Conservation (phyloP, 2,113 vertebrate genomes). For the Vulpes vulpes region DNA sequence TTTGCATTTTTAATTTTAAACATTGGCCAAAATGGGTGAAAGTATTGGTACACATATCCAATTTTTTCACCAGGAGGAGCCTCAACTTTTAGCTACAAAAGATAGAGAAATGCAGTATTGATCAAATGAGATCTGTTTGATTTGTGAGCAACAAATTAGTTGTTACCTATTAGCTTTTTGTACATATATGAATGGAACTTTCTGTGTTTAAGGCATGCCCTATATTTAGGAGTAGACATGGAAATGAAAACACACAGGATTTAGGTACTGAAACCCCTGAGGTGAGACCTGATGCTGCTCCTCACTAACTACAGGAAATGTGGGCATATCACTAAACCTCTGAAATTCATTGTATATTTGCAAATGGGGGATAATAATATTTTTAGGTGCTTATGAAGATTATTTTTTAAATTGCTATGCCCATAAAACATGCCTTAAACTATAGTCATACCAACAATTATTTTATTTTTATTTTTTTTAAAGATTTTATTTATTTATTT, state of each 20-base stretch:
- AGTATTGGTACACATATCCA: slow-evolving; percentile 89
- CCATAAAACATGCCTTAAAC: background rate
- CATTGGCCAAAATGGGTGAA: slow-evolving; percentile 89
- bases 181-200: background rate
- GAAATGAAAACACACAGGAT: background rate
- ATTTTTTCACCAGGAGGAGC: slow-evolving; percentile 90
- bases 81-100: slow-evolving; percentile 89
- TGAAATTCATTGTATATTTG: background rate
- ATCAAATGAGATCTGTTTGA: background rate
- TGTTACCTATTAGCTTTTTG: background rate
- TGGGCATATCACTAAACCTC: background rate
- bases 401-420: background rate
- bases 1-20: slow-evolving; percentile 89
- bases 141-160: background rate
- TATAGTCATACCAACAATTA: background rate
- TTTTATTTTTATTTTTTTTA: background rate
- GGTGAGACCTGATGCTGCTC: background rate
- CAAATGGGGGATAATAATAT: background rate
- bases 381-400: background rate
- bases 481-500: too few species aligned
- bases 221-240: background rate
- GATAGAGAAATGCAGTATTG: background rate
- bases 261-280: background rate
- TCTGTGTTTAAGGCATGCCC: background rate
- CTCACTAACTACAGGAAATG: background rate